A percentile compares a stretch with the other conserved stretches of the same genome.
phyloP scores from a whole-genome alignment of 2,888 invertebrate genomes.

The Oasisia sp. region DNA sequence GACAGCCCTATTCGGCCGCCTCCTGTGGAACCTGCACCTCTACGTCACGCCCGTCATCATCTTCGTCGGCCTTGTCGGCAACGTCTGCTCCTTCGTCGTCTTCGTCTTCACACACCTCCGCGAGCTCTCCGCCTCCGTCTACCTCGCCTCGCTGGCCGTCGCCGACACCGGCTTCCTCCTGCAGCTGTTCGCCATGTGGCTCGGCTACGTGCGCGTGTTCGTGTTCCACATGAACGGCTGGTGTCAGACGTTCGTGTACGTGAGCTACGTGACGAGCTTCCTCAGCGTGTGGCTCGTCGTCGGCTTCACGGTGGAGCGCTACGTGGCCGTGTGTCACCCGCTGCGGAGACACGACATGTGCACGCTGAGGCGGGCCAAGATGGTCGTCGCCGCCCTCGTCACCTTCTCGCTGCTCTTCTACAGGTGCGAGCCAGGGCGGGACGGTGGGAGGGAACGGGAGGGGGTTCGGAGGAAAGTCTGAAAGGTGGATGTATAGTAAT shows the following conservation, averaged over 20 bases:
- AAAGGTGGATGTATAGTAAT: no score
- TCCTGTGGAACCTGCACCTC: neutral
- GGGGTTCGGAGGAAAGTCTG: no score
- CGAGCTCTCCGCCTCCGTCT: conserved; percentile 19
- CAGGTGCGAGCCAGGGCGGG: neutral
- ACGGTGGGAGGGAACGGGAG: no score
- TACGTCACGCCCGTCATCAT: conserved; percentile 17
- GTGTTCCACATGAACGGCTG: conserved; percentile 24
- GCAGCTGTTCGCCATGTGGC: conserved; percentile 26
- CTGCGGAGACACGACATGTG: neutral
- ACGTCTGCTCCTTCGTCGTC: conserved; percentile 21
- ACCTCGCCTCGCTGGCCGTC: conserved; percentile 20
- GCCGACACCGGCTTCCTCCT: conserved; percentile 23
- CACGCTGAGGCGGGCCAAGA: neutral
- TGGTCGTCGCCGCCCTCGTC: neutral
- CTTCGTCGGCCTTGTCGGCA: conserved; percentile 20
- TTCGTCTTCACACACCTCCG: conserved; percentile 22
- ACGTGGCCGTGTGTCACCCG: conserved; percentile 9
- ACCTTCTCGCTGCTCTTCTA: conserved; percentile 1
- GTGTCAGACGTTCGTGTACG: conserved; percentile 26
- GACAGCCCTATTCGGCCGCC: neutral
- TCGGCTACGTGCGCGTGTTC: conserved; percentile 19
- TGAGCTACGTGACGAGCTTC: conserved; percentile 22
- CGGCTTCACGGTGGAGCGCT: conserved; percentile 26
- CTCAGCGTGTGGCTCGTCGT: conserved; percentile 25